Conservation (phyloP, 2,888 invertebrate species). For the Balanococcus diminutus region DNA sequence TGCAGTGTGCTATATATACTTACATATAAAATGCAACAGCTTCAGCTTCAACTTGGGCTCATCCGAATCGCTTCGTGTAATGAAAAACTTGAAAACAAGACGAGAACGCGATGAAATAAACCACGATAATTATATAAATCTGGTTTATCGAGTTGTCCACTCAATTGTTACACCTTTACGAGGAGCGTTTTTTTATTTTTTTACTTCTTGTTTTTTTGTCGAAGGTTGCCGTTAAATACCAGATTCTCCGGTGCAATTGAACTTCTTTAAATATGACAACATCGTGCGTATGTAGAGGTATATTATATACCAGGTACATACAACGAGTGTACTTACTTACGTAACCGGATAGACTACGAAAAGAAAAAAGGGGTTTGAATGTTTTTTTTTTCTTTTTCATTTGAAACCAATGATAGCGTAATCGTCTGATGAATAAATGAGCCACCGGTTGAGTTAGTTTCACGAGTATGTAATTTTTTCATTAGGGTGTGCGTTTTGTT, state of each 20-base stretch:
- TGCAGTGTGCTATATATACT: neutral
- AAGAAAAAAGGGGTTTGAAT: too few species aligned
- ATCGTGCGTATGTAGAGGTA: too few species aligned
- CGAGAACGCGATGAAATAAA: slow-evolving; percentile 20
- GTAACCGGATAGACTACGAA: neutral
- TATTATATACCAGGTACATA: too few species aligned
- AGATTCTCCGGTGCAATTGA: neutral
- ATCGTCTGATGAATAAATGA: neutral
- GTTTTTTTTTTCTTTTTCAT: neutral
- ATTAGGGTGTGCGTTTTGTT: neutral
- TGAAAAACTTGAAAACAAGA: slow-evolving; percentile 1
- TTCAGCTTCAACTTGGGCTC: neutral
- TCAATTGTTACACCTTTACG: slow-evolving; percentile 21
- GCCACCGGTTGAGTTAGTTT: too few species aligned
- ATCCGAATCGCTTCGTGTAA: neutral
- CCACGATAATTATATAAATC: slow-evolving; percentile 31
- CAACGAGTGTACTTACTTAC: neutral
- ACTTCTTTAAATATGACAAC: neutral
- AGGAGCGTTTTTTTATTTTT: neutral
- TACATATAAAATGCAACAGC: neutral
- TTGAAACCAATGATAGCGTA: neutral
- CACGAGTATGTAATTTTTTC: too few species aligned
- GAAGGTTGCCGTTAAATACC: neutral
- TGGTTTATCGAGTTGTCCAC: slow-evolving; percentile 23
- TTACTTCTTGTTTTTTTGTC: neutral